A percentile compares a stretch with the other conserved stretches of the same genome.
Evolutionary conservation across 2,888 invertebrate species (phyloP).

Genomic region (Tipula helvola): DNA sequence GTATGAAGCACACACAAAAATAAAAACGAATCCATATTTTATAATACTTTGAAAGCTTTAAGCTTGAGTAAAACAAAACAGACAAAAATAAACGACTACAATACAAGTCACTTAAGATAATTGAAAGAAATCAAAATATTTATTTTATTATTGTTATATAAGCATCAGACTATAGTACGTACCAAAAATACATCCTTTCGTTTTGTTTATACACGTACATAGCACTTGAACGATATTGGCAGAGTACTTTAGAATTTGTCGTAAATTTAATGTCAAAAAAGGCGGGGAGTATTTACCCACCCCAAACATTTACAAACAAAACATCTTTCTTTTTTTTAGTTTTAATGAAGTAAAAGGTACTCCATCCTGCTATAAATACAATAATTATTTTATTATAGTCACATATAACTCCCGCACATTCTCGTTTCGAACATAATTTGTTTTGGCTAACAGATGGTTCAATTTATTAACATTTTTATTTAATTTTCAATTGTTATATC

Average conservation of each 20-base stretch:
- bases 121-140: conserved; percentile 4
- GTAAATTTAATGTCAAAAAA: background rate
- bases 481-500: too few relatives aligned
- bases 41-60: background rate
- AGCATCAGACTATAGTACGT: background rate
- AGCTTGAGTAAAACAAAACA: background rate
- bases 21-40: background rate
- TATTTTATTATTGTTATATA: background rate
- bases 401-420: too few relatives aligned
- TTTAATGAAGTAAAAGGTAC: too few relatives aligned
- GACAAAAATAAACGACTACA: background rate
- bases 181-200: background rate
- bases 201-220: background rate
- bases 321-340: too few relatives aligned
- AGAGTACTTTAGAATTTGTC: background rate
- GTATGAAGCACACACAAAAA: background rate
- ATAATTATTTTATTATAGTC: too few relatives aligned
- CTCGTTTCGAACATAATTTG: too few relatives aligned
- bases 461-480: too few relatives aligned
- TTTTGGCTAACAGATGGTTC: too few relatives aligned
- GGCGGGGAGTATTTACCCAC: too few relatives aligned
- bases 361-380: too few relatives aligned
- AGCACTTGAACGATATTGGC: background rate
- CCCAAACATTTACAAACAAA: too few relatives aligned
- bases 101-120: background rate